These are phyloP conservation scores for Amia ocellicauda DNA, from an alignment of 2,113 vertebrate genomes.

Conservation along the genomic window DNA sequence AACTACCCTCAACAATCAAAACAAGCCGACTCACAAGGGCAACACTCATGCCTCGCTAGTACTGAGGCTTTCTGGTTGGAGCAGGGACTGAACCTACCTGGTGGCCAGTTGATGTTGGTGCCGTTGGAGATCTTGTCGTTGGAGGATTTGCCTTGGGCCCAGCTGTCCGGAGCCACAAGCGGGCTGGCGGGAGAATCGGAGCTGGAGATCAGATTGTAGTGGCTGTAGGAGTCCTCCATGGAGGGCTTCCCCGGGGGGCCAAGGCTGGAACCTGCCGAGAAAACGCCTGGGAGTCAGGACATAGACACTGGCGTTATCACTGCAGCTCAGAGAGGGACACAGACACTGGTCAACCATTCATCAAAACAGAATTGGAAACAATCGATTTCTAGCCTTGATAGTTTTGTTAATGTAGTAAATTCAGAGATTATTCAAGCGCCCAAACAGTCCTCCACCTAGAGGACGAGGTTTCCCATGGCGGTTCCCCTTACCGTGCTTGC, in stretches of 20 bases:
- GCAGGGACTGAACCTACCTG: constrained; percentile 67
- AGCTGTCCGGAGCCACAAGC: constrained; percentile 87
- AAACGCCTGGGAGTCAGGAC: constrained; percentile 80
- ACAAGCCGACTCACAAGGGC: too few relatives aligned
- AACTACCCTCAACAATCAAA: too few relatives aligned
- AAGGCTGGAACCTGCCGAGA: constrained; percentile 85
- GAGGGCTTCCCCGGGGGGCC: constrained; percentile 84
- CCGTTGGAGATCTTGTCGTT: constrained; percentile 94
- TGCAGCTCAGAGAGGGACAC: not conserved
- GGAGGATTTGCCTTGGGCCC: constrained; percentile 91
- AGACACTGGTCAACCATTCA: too few relatives aligned
- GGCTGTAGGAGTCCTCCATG: constrained; percentile 91
- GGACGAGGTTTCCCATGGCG: too few relatives aligned
- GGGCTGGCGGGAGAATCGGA: constrained; percentile 89
- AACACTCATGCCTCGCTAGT: not conserved
- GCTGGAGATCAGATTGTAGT: constrained; percentile 87
- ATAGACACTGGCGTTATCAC: not conserved
- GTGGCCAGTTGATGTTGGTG: constrained; percentile 96
- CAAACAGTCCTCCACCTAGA: too few relatives aligned
- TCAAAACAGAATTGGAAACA: too few relatives aligned
- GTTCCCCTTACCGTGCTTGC: constrained; percentile 78
- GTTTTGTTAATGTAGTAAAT: too few relatives aligned
- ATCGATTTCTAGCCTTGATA: too few relatives aligned
- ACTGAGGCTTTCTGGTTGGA: not conserved
- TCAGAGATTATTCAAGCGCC: too few relatives aligned